A percentile compares a stretch with the other conserved stretches of the same genome.
Evolutionary conservation across 2,797 vertebrate genomes (phyloP).

Genomic region (Poeciliopsis turneri): DNA sequence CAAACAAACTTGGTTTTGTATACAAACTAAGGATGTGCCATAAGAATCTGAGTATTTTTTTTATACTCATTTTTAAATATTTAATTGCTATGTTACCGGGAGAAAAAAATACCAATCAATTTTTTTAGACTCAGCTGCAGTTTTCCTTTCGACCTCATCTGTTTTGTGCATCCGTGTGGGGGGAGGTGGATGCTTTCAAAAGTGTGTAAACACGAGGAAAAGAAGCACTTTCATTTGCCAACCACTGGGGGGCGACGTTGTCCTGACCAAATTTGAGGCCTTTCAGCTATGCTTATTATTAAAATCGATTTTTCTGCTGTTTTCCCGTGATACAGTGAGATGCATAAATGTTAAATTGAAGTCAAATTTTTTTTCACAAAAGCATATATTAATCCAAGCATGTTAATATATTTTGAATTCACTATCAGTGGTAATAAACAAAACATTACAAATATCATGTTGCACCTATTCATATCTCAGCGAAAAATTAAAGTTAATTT

Average conservation of each 20-base stretch:
- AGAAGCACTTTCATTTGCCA: background rate
- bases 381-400: background rate
- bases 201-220: background rate
- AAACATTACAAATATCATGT: background rate
- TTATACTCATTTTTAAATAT: background rate
- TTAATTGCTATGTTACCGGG: background rate
- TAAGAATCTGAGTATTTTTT: background rate
- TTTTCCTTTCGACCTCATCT: background rate
- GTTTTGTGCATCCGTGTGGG: background rate
- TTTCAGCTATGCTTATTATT: background rate
- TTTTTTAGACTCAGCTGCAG: background rate
- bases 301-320: background rate
- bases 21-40: background rate
- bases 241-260: constrained; percentile 40
- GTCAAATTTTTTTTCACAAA: background rate
- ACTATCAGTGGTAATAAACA: background rate
- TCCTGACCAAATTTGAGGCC: background rate
- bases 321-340: background rate
- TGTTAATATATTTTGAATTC: background rate
- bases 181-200: background rate
- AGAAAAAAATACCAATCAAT: background rate
- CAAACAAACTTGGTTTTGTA: background rate
- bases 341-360: background rate
- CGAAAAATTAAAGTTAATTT: background rate
- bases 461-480: too few species aligned